Conservation (phyloP, 37 sponge, comb jelly and placozoan species). For the Bolinopsis microptera region DNA sequence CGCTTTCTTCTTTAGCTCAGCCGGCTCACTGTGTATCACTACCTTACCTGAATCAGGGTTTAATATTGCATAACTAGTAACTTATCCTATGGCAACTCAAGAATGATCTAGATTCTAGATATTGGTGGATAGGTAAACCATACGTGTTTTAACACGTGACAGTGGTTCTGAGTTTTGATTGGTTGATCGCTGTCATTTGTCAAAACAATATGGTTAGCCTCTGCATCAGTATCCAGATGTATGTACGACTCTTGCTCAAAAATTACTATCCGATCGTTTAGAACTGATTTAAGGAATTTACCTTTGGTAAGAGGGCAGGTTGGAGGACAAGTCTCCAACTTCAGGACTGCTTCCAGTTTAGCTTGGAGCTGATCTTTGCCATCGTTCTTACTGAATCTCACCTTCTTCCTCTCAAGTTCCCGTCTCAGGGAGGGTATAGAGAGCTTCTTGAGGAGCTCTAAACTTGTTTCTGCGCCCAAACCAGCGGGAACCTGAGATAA, state of each 20-base stretch:
- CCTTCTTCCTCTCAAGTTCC: conserved; percentile 60
- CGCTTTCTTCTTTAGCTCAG: conserved; percentile 44
- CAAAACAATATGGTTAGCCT: no score
- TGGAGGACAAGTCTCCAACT: conserved; percentile 57
- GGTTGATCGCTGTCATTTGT: no score
- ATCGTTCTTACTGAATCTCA: conserved; percentile 63
- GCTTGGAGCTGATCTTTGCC: conserved; percentile 53
- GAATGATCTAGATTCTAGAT: no score
- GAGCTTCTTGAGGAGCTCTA: conserved; percentile 61
- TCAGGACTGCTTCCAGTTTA: conserved; percentile 35
- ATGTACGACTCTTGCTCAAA: no score
- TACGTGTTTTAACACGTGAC: no score
- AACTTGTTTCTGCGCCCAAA: conserved; percentile 53
- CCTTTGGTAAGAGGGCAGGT: conserved; percentile 41
- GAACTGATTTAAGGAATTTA: no score
- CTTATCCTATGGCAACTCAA: no score
- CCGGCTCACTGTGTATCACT: conserved; percentile 55
- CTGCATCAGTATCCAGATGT: no score
- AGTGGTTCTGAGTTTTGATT: no score
- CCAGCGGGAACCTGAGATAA: conserved; percentile 48
- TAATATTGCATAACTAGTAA: no score
- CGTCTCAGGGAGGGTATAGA: conserved; percentile 25
- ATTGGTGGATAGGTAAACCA: no score
- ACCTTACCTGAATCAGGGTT: conserved; percentile 11
- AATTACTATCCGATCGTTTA: no score